A percentile compares a stretch with the other conserved stretches of the same genome.
Evolutionary conservation across 1,140 invertebrate species (phyloP).

Genomic region (Pseudomyrmex concolor): DNA sequence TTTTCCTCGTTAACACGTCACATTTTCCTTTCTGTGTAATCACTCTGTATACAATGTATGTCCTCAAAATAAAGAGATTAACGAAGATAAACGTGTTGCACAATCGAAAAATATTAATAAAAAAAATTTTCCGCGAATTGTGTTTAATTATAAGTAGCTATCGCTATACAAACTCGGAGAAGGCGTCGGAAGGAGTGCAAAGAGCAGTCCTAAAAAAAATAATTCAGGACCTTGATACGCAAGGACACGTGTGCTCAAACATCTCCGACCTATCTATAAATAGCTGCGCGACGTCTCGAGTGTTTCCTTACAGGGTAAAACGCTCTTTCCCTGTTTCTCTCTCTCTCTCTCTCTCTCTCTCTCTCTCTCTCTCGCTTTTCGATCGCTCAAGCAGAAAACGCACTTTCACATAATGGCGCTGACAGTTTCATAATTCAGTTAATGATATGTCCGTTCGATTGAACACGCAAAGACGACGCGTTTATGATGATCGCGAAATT

Average conservation of each 20-base stretch:
- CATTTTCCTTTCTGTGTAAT: background rate
- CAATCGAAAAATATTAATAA: background rate
- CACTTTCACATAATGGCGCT: conserved; percentile 14
- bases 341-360: background rate
- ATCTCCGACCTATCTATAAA: conserved; percentile 41
- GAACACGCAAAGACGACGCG: background rate
- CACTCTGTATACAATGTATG: background rate
- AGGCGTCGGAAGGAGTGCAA: background rate
- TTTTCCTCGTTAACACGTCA: too few relatives aligned
- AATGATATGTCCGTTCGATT: conserved; percentile 6
- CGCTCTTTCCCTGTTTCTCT: background rate
- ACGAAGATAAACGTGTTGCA: too few relatives aligned
- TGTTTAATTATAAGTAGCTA: conserved; percentile 4
- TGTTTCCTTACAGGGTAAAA: conserved; percentile 19
- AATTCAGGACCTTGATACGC: conserved; percentile 41
- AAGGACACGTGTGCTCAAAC: conserved; percentile 35
- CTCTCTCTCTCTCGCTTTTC: background rate
- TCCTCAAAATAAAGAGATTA: background rate
- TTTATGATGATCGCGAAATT: background rate
- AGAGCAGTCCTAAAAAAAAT: conserved; percentile 22
- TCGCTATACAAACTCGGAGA: background rate
- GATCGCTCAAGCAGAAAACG: conserved; percentile 20
- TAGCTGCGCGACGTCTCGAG: conserved; percentile 28
- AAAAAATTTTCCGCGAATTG: background rate
- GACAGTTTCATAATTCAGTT: conserved; percentile 46